phyloP scores from a whole-genome alignment of 2,888 invertebrate species.

The Lasioglossum vierecki region DNA sequence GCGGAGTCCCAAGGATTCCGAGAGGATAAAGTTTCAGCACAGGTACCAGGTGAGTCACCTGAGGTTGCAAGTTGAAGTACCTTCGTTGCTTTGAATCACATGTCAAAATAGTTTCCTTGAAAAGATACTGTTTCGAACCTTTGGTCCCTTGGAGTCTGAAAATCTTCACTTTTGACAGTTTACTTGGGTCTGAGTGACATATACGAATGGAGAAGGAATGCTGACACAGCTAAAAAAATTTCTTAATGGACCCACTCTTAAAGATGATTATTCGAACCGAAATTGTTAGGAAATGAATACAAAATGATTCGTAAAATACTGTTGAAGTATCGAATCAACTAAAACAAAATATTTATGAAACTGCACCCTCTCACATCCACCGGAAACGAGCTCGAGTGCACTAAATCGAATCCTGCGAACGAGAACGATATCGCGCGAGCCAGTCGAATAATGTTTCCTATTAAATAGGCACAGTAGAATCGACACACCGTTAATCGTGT shows the following conservation, averaged over 20 bases:
- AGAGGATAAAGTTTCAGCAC: constrained; percentile 12
- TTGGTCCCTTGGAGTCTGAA: background rate
- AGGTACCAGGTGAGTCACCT: background rate
- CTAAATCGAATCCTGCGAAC: constrained; percentile 57
- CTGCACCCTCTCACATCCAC: background rate
- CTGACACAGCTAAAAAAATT: background rate
- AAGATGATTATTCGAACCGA: background rate
- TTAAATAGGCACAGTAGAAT: constrained; percentile 65
- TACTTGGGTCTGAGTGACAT: background rate
- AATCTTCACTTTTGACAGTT: background rate
- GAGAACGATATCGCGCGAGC: constrained; percentile 24
- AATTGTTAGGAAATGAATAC: background rate
- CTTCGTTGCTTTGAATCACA: background rate
- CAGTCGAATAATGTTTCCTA: constrained; percentile 73
- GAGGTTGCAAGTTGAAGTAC: background rate
- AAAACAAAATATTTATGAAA: background rate
- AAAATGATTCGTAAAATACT: background rate
- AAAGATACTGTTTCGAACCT: background rate
- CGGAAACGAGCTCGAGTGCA: constrained; percentile 30
- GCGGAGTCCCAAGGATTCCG: background rate
- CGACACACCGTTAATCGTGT: constrained; percentile 53
- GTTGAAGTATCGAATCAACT: background rate
- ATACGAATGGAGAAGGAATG: background rate
- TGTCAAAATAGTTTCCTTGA: background rate
- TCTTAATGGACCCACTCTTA: no score